phyloP scores from a whole-genome alignment of 2,797 vertebrate species.

The Acanthurus lineatus region DNA sequence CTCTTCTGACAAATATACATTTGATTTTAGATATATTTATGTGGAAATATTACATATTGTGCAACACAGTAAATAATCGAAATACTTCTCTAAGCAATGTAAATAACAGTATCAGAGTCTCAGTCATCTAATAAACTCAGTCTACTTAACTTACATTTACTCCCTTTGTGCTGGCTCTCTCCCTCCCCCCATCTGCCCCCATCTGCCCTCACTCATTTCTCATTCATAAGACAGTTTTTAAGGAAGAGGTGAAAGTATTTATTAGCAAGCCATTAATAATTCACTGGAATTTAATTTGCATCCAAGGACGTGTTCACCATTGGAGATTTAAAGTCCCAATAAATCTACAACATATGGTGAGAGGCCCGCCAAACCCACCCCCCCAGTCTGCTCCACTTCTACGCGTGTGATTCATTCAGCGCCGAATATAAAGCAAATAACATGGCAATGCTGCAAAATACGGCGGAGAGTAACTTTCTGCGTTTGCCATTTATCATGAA shows the following conservation, averaged over 20 bases:
- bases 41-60: no score
- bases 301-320: slow-evolving; percentile 55
- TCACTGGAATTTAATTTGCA: slow-evolving; percentile 48
- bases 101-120: slow-evolving; percentile 47
- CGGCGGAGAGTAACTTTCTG: slow-evolving; percentile 34
- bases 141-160: slow-evolving; percentile 46
- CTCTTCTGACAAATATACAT: no score
- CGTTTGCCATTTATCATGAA: slow-evolving; percentile 48
- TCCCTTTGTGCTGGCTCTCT: slow-evolving; percentile 21
- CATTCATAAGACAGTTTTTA: slow-evolving; percentile 28
- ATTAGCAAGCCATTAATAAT: slow-evolving; percentile 67
- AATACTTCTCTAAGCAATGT: slow-evolving; percentile 12
- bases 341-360: slow-evolving; percentile 51
- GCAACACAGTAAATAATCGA: not conserved
- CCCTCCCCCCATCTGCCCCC: not conserved
- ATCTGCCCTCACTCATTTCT: slow-evolving; percentile 9
- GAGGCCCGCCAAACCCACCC: slow-evolving; percentile 30
- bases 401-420: slow-evolving; percentile 53
- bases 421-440: slow-evolving; percentile 35
- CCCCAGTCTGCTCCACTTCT: slow-evolving; percentile 45
- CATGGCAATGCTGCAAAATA: slow-evolving; percentile 17
- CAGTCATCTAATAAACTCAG: slow-evolving; percentile 42
- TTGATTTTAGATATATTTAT: no score
- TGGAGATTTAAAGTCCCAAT: slow-evolving; percentile 56
- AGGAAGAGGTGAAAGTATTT: slow-evolving; percentile 51